Percentiles rank a stretch among this genome's conserved stretches.
These are phyloP conservation scores for Orbicella faveolata DNA, from an alignment of 64 coral and sea anemone species.

Conservation along the genomic window DNA sequence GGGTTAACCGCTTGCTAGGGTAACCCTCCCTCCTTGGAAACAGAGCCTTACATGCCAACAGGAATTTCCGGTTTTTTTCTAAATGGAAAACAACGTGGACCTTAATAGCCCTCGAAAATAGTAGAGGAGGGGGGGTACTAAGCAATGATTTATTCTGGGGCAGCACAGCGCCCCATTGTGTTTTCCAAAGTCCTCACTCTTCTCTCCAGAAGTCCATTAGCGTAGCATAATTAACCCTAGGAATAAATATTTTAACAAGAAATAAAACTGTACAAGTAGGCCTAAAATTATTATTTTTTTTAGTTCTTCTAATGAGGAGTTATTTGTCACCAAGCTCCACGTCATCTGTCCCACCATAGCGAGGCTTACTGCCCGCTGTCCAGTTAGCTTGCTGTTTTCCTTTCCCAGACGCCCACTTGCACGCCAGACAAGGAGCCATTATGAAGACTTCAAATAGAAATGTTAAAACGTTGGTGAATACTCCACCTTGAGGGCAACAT, in stretches of 20 bases:
- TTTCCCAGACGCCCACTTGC: constrained; percentile 72
- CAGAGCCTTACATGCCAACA: too few relatives aligned
- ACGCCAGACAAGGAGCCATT: constrained; percentile 67
- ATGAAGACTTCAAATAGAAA: constrained; percentile 59
- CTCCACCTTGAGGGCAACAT: constrained; percentile 61
- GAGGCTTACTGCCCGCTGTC: constrained; percentile 20
- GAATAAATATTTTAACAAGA: background rate
- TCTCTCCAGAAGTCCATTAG: background rate
- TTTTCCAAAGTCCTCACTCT: background rate
- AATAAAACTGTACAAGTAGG: background rate
- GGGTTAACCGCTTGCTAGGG: too few relatives aligned
- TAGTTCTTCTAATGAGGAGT: background rate
- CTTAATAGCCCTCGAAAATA: too few relatives aligned
- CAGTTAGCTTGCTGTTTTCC: constrained; percentile 4
- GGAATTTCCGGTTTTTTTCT: too few relatives aligned
- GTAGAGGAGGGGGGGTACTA: too few relatives aligned
- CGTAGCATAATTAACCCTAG: background rate
- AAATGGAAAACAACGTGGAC: too few relatives aligned
- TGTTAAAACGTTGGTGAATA: constrained; percentile 45
- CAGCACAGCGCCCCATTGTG: too few relatives aligned
- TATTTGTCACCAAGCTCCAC: constrained; percentile 57
- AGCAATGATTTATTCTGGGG: too few relatives aligned
- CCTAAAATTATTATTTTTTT: background rate
- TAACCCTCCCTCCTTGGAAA: too few relatives aligned
- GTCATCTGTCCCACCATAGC: constrained; percentile 82